These are phyloP conservation scores for Hirtodrosophila confusa DNA, from an alignment of 2,888 invertebrate species.

Conservation along the genomic window DNA sequence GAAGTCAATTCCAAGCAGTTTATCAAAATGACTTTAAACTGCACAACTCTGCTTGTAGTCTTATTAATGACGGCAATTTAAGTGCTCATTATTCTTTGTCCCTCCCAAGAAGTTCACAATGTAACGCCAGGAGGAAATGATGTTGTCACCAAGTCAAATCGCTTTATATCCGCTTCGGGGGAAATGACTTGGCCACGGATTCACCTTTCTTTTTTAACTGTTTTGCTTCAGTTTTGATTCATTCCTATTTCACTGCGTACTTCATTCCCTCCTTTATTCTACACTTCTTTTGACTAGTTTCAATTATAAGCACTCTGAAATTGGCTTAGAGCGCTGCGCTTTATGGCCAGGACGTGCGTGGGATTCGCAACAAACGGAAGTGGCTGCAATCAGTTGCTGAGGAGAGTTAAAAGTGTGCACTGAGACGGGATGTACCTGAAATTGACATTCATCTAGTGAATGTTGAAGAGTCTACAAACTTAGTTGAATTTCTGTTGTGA, in stretches of 20 bases:
- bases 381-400: slow-evolving; percentile 28
- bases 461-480: slow-evolving; percentile 10
- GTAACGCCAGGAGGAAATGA: slow-evolving; percentile 53
- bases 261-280: not conserved
- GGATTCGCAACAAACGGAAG: slow-evolving; percentile 47
- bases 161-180: slow-evolving; percentile 56
- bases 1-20: slow-evolving; percentile 20
- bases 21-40: slow-evolving; percentile 34
- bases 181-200: slow-evolving; percentile 42
- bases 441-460: not conserved
- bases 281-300: slow-evolving; percentile 32
- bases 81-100: slow-evolving; percentile 41
- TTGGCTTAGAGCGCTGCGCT: slow-evolving; percentile 59
- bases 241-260: not conserved
- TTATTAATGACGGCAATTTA: slow-evolving; percentile 52
- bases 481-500: slow-evolving; percentile 2
- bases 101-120: slow-evolving; percentile 16
- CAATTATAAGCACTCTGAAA: slow-evolving; percentile 66
- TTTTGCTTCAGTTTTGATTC: slow-evolving; percentile 14
- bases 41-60: slow-evolving; percentile 26
- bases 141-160: slow-evolving; percentile 68
- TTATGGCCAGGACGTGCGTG: slow-evolving; percentile 56
- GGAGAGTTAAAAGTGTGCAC: not conserved
- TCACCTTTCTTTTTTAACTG: slow-evolving; percentile 29
- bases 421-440: not conserved